Evolutionary conservation across 2,113 vertebrate species (phyloP), one percentile per base, ranked within the genome.

Genomic region (Ellobius talpinus): DNA sequence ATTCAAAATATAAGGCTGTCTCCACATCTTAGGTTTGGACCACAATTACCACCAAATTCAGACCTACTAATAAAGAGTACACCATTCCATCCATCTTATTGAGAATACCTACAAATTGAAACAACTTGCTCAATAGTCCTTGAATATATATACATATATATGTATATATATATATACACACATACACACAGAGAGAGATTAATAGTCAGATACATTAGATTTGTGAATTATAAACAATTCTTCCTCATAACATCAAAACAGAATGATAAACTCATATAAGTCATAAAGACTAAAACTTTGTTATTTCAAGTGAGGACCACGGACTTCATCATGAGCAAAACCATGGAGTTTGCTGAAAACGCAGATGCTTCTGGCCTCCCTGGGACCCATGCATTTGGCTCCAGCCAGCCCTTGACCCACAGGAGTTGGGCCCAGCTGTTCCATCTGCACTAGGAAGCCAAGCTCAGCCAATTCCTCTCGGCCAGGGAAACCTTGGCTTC

Each of bases 381-480:
- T 77, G 86, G 63, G 87, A 91, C 13, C 24, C 63, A 29, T 50
- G 42, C 31, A 61, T 66, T 82, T 39, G 87, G 36, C 63, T 78
- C 61, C 42, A 78, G 63, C 42, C 61, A 91, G 63, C 45, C 21
- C n/a, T 52, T 26, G 21, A 76, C 78, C 88, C 88, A 85, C 0
- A 87, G 47, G 77, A 82, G 8, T n/a, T 89, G 31, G 93, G 68
- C 91, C 5, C 94, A 96, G 95, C 93, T 95, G 70, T 85, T 97
- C 61, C 45, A 72, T 94, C 90, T 92, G 63, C 7, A 36, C 50
- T 45, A 91, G 73, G 26, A 87, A 93, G 50, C 88, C 79, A 96
- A 96, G 91, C 39, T 68, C 50, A 74, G 74, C 55, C 90, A 88
- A 94, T 61, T 94, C 39, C 82, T 95, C n/a, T 84, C 89, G 26